phyloP scores from a whole-genome alignment of 2,888 invertebrate genomes.

The Drosophila histrio region DNA sequence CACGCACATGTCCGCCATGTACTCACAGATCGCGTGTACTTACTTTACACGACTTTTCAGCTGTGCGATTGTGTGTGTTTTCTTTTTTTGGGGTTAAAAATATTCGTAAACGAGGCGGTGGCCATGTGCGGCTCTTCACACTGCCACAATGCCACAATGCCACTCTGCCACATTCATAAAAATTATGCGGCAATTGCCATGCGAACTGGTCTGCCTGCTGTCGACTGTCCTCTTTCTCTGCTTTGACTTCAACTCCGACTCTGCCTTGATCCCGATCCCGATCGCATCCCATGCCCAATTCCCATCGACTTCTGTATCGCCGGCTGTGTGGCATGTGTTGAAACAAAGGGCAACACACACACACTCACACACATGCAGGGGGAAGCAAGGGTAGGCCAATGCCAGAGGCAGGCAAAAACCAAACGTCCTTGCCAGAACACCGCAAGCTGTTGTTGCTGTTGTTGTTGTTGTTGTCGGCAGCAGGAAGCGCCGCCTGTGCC shows the following conservation, averaged over 20 bases:
- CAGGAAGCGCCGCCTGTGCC: constrained; percentile 64
- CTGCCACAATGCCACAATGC: constrained; percentile 2
- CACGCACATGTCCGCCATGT: constrained; percentile 67
- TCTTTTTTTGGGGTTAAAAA: constrained; percentile 60
- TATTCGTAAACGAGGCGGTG: constrained; percentile 35
- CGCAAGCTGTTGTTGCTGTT: constrained; percentile 35
- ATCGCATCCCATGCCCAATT: constrained; percentile 13
- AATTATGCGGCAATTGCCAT: constrained; percentile 67
- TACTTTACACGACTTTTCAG: constrained; percentile 8
- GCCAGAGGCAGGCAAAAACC: constrained; percentile 42
- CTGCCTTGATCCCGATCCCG: constrained; percentile 29
- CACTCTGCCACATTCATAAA: constrained; percentile 47
- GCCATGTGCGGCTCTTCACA: constrained; percentile 57
- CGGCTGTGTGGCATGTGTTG: constrained; percentile 71
- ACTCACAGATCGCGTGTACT: constrained; percentile 1
- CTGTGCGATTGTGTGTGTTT: not conserved
- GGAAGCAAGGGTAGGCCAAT: constrained; percentile 41
- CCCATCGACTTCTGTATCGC: constrained; percentile 36
- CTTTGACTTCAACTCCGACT: not conserved
- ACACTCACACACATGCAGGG: constrained; percentile 29
- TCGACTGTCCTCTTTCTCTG: constrained; percentile 1
- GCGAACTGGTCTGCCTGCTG: constrained; percentile 67
- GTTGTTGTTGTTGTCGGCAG: constrained; percentile 15
- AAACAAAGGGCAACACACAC: constrained; percentile 52
- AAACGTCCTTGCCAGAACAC: constrained; percentile 69